These are phyloP conservation scores for Choreutis nemorana DNA, from an alignment of 2,888 invertebrate species.

Conservation along the genomic window DNA sequence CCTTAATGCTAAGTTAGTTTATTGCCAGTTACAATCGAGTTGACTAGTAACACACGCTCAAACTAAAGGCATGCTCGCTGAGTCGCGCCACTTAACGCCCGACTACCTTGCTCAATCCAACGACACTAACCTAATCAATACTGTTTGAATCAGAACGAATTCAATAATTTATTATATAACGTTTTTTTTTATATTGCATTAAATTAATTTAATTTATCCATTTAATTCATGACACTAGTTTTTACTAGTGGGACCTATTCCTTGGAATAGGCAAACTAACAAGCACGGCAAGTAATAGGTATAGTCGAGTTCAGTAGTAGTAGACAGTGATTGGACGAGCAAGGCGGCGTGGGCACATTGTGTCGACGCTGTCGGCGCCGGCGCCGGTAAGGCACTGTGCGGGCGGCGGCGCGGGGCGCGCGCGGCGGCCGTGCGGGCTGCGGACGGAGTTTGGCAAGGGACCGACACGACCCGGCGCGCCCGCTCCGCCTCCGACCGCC, in stretches of 20 bases:
- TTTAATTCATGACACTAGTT: not conserved
- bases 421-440: constrained; percentile 37
- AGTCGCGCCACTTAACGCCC: too few relatives aligned
- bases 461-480: constrained; percentile 25
- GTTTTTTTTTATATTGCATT: too few relatives aligned
- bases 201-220: too few relatives aligned
- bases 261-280: not conserved
- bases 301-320: constrained; percentile 2
- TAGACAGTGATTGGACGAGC: not conserved
- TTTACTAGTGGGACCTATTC: too few relatives aligned
- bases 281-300: not conserved
- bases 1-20: constrained; percentile 49
- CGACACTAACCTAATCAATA: constrained; percentile 8
- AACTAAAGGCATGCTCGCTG: constrained; percentile 50
- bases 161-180: too few relatives aligned
- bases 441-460: constrained; percentile 63
- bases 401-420: constrained; percentile 15
- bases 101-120: too few relatives aligned
- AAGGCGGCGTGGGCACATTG: constrained; percentile 8
- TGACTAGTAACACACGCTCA: constrained; percentile 44
- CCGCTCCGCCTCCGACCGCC: constrained; percentile 28
- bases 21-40: constrained; percentile 57
- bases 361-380: too few relatives aligned
- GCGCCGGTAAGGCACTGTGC: constrained; percentile 38
- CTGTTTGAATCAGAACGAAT: too few relatives aligned